These are phyloP conservation scores for Azemiops feae DNA, from an alignment of 2,113 vertebrate species.

Conservation along the genomic window DNA sequence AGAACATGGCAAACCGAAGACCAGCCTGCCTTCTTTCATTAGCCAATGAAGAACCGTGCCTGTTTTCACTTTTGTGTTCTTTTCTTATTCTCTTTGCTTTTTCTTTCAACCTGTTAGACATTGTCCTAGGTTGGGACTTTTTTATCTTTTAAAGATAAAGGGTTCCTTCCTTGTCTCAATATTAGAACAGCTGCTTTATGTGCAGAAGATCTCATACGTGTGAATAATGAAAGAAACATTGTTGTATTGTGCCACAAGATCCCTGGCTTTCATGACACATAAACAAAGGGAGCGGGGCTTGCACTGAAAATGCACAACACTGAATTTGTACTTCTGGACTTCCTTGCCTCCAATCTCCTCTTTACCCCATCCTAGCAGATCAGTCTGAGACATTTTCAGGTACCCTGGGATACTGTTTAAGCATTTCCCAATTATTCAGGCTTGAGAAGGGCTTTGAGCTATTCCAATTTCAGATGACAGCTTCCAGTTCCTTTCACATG, in stretches of 20 bases:
- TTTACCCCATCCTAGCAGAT: neutral
- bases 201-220: neutral
- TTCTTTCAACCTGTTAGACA: neutral
- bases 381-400: neutral
- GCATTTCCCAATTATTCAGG: neutral
- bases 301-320: neutral
- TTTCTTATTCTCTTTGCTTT: neutral
- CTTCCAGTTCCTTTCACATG: neutral
- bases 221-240: neutral
- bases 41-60: neutral
- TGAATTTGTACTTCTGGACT: neutral
- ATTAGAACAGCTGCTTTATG: neutral
- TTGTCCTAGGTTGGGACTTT: neutral
- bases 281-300: neutral
- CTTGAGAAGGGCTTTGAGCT: neutral
- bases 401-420: neutral
- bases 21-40: neutral
- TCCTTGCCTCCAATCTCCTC: neutral
- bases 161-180: neutral
- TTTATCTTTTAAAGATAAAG: neutral
- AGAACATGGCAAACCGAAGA: neutral
- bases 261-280: neutral
- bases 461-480: neutral
- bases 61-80: neutral
- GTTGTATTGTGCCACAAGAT: neutral